A percentile compares a stretch with the other conserved stretches of the same genome.
Conservation (phyloP, 2,113 vertebrate genomes). For the Hystrix brachyura region DNA sequence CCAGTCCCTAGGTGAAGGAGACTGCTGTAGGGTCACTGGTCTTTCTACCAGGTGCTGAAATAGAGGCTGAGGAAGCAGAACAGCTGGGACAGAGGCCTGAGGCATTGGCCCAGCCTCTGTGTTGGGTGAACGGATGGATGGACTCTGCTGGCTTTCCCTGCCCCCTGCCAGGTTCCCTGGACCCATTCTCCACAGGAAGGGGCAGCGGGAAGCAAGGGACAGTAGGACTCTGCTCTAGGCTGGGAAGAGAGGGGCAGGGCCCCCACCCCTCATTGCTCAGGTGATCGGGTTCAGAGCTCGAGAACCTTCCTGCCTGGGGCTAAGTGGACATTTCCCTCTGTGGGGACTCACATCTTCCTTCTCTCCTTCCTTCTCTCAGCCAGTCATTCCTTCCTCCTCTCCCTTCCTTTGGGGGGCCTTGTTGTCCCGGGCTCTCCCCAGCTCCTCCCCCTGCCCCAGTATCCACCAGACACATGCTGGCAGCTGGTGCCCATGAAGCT, state of each 20-base stretch:
- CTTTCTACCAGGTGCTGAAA: neutral
- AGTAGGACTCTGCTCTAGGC: neutral
- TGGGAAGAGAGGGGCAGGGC: neutral
- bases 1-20: neutral
- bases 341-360: neutral
- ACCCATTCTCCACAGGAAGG: neutral
- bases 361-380: neutral
- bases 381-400: neutral
- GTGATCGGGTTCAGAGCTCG: neutral
- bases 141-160: neutral
- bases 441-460: neutral
- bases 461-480: constrained; percentile 41
- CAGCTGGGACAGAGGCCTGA: neutral
- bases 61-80: neutral
- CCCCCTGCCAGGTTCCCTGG: neutral
- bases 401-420: neutral
- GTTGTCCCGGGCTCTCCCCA: neutral
- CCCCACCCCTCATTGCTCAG: neutral
- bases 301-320: neutral
- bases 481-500: constrained; percentile 10
- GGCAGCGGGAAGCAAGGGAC: neutral
- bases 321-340: neutral
- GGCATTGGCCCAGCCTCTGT: neutral
- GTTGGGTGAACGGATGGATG: neutral
- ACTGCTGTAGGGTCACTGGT: neutral